phyloP scores from a whole-genome alignment of 2,888 invertebrate species.

The Pasiphila rectangulata region DNA sequence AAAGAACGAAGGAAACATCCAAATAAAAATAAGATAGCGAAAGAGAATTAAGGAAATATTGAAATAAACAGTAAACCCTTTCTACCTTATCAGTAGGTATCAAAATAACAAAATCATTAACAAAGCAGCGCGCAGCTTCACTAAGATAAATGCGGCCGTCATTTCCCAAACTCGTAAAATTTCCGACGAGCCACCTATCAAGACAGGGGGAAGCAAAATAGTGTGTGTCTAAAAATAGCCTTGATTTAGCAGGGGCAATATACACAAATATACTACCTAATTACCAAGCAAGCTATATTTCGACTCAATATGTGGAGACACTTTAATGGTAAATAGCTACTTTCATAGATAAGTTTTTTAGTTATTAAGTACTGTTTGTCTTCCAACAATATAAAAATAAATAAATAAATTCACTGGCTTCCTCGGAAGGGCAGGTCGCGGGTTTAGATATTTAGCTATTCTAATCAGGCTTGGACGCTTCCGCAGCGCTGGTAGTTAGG shows the following conservation, averaged over 20 bases:
- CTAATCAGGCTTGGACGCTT: constrained; percentile 45
- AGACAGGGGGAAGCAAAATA: constrained; percentile 32
- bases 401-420: constrained; percentile 31
- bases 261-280: constrained; percentile 31
- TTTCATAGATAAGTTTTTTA: no score
- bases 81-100: background rate
- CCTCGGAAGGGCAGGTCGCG: constrained; percentile 41
- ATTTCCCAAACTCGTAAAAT: constrained; percentile 41
- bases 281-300: no score
- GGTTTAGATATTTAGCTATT: constrained; percentile 49
- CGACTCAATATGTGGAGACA: no score
- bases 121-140: constrained; percentile 20
- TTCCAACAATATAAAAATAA: no score
- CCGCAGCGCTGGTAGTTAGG: constrained; percentile 43
- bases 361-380: no score
- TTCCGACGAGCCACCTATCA: constrained; percentile 33
- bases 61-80: background rate
- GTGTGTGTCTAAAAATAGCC: constrained; percentile 36
- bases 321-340: no score
- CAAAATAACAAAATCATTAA: constrained; percentile 28
- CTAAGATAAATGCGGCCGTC: constrained; percentile 29
- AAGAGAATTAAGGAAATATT: no score
- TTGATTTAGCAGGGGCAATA: constrained; percentile 32
- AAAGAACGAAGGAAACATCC: no score
- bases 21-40: no score